Percentiles rank a stretch among this genome's conserved stretches.
Conservation (phyloP, 2,113 vertebrate genomes). For the Poecile atricapillus region DNA sequence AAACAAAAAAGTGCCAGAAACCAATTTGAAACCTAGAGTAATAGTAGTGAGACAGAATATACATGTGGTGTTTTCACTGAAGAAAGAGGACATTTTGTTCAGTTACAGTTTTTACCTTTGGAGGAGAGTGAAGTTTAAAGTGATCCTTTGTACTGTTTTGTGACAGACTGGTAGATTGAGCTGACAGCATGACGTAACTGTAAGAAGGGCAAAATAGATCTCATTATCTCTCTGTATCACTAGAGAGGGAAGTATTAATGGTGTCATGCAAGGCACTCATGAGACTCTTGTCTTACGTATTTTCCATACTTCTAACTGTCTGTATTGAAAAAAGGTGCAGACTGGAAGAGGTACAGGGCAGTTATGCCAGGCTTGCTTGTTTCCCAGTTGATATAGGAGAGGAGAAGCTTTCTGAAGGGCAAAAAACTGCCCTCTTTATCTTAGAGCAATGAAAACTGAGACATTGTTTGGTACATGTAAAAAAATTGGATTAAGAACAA, state of each 20-base stretch:
- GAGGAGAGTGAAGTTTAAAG: neutral
- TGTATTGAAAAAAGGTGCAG: neutral
- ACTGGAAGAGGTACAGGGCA: neutral
- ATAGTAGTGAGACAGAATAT: neutral
- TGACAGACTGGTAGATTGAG: neutral
- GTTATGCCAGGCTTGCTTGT: neutral
- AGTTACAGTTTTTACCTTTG: neutral
- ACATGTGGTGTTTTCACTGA: neutral
- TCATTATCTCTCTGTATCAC: neutral
- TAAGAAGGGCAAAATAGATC: neutral
- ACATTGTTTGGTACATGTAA: neutral
- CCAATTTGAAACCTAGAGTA: neutral
- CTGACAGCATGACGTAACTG: neutral
- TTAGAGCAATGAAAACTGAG: neutral
- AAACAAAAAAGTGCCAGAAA: neutral
- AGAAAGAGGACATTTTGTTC: neutral
- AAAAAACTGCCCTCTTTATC: neutral
- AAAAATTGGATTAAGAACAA: neutral
- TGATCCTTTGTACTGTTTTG: neutral
- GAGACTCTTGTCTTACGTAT: fast-evolving
- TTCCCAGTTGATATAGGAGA: neutral
- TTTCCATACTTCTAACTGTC: neutral
- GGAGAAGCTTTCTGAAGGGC: neutral
- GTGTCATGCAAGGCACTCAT: neutral
- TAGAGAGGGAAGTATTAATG: neutral